A percentile compares a stretch with the other conserved stretches of the same genome.
Evolutionary conservation across 2,113 vertebrate genomes (phyloP).

Genomic region (Chaenogobius annularis): DNA sequence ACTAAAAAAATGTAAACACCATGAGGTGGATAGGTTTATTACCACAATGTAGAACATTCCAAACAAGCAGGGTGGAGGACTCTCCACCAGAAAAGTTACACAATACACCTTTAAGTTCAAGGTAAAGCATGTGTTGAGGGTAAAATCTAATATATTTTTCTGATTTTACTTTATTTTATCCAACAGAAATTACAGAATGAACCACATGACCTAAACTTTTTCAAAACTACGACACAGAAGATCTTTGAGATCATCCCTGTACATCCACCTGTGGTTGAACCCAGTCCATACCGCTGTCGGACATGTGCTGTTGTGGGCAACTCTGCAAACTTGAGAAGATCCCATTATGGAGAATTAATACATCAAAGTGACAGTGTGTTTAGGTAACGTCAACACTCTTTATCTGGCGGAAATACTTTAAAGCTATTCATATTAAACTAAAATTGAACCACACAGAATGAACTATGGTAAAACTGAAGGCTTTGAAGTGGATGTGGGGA

Average conservation of each 20-base stretch:
- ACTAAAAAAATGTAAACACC: too few species aligned
- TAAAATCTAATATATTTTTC: too few species aligned
- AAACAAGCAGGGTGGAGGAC: too few species aligned
- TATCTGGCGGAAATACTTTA: neutral
- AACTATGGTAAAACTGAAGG: constrained; percentile 9
- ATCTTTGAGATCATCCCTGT: constrained; percentile 78
- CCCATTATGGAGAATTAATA: constrained; percentile 80
- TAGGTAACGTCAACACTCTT: constrained; percentile 64
- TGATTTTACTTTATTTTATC: neutral
- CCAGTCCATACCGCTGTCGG: constrained; percentile 63
- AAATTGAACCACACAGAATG: constrained; percentile 11
- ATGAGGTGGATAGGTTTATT: too few species aligned
- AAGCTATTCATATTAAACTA: too few species aligned
- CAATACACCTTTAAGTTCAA: too few species aligned
- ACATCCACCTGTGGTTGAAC: constrained; percentile 60
- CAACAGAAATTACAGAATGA: constrained; percentile 68
- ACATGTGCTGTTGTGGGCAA: constrained; percentile 87
- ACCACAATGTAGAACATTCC: too few species aligned
- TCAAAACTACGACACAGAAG: constrained; percentile 67
- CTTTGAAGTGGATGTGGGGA: constrained; percentile 32
- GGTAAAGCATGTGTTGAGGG: too few species aligned
- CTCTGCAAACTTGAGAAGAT: constrained; percentile 82
- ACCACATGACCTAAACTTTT: constrained; percentile 51
- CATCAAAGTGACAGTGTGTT: constrained; percentile 82
- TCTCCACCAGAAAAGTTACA: too few species aligned